Evolutionary conservation across 1,140 invertebrate genomes (phyloP).

Genomic region (Rhagoletis pomonella): DNA sequence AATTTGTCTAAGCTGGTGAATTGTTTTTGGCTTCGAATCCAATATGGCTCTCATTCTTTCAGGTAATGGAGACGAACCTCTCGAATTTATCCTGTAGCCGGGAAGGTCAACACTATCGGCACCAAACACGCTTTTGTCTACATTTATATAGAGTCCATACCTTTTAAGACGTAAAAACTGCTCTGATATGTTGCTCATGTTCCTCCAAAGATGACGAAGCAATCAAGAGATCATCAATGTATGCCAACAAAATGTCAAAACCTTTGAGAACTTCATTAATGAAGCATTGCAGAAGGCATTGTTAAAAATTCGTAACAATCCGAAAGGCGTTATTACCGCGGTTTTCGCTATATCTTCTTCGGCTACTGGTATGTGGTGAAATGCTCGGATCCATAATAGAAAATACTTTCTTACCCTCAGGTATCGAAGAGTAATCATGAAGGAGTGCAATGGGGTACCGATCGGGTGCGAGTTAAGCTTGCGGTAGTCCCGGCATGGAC

Average conservation of each 20-base stretch:
- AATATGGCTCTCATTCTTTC: neutral
- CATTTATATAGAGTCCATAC: too few relatives aligned
- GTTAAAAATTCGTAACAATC: conserved; percentile 67
- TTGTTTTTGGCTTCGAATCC: conserved; percentile 7
- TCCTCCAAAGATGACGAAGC: too few relatives aligned
- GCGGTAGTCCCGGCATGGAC: conserved; percentile 66
- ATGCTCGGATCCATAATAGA: conserved; percentile 75
- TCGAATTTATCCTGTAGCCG: neutral
- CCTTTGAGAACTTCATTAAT: conserved; percentile 74
- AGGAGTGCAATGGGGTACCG: conserved; percentile 71
- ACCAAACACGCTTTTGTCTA: too few relatives aligned
- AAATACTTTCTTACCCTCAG: conserved; percentile 73
- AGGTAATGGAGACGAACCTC: neutral
- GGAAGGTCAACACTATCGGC: conserved; percentile 61
- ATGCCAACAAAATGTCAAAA: conserved; percentile 70
- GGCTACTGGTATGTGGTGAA: conserved; percentile 73
- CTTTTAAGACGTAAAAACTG: too few relatives aligned
- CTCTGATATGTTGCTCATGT: too few relatives aligned
- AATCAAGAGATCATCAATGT: conserved; percentile 76
- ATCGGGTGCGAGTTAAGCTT: neutral
- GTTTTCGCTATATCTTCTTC: conserved; percentile 70
- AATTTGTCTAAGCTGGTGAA: neutral
- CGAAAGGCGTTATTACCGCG: conserved; percentile 69
- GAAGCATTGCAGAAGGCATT: conserved; percentile 75
- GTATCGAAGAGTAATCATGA: conserved; percentile 64